Evolutionary conservation across 2,797 vertebrate genomes (phyloP).

Genomic region (Enteromius mattozi): DNA sequence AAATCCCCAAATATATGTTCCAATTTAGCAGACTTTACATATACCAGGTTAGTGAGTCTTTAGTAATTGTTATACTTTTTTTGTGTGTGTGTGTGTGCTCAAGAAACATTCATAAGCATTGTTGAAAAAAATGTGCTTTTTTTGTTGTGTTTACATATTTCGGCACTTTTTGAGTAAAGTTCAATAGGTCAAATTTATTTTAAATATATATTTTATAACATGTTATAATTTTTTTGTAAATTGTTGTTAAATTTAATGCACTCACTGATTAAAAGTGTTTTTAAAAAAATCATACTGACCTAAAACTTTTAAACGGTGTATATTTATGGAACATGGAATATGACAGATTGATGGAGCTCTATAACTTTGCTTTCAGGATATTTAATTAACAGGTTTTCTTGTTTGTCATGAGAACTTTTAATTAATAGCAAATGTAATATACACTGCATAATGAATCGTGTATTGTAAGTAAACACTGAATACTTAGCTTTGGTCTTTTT

Average conservation of each 20-base stretch:
- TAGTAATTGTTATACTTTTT: background rate
- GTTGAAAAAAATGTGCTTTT: background rate
- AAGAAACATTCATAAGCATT: background rate
- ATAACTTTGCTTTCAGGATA: background rate
- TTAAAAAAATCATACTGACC: background rate
- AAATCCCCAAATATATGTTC: background rate
- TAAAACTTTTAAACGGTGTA: background rate
- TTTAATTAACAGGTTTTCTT: background rate
- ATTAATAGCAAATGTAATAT: background rate
- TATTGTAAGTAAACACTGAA: background rate
- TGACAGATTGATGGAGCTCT: background rate
- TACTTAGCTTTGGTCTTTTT: background rate
- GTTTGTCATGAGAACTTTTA: background rate
- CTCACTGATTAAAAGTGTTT: background rate
- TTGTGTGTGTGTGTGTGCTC: background rate
- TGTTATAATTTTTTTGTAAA: background rate
- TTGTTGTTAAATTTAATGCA: background rate
- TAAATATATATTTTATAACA: background rate
- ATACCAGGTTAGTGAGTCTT: background rate
- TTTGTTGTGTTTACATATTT: background rate
- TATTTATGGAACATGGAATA: background rate
- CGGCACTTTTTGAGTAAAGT: background rate
- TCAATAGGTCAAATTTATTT: background rate
- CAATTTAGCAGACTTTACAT: background rate
- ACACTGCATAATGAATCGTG: background rate